phyloP scores from a whole-genome alignment of 2,113 vertebrate genomes.

The Sigmodon hispidus region DNA sequence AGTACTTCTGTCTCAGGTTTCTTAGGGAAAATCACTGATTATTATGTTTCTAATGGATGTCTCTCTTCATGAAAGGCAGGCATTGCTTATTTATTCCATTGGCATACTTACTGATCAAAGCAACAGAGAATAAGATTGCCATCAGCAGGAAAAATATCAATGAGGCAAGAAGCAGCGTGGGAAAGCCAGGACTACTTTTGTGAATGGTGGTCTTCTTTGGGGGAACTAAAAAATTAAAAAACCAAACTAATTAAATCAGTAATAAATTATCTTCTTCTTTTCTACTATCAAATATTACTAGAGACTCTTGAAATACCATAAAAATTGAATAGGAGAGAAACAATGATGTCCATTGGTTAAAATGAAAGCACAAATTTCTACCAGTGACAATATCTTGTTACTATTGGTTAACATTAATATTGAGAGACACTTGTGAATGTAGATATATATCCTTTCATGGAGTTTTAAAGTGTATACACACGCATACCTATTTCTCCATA shows the following conservation, averaged over 20 bases:
- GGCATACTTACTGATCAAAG: conserved; percentile 71
- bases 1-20: neutral
- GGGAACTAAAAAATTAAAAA: conserved; percentile 51
- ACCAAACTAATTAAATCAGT: conserved; percentile 37
- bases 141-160: conserved; percentile 59
- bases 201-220: neutral
- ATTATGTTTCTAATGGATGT: neutral
- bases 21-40: neutral
- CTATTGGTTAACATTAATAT: no score
- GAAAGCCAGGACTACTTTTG: neutral
- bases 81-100: neutral
- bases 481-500: neutral
- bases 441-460: neutral
- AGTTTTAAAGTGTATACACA: neutral
- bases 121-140: neutral
- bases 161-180: neutral
- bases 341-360: neutral
- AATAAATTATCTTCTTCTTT: neutral
- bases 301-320: neutral
- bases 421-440: neutral
- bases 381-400: neutral
- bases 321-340: neutral
- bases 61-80: neutral
- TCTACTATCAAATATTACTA: neutral
- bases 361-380: neutral